Conservation (phyloP, 2,113 vertebrate species). For the Dasyprocta punctata region DNA sequence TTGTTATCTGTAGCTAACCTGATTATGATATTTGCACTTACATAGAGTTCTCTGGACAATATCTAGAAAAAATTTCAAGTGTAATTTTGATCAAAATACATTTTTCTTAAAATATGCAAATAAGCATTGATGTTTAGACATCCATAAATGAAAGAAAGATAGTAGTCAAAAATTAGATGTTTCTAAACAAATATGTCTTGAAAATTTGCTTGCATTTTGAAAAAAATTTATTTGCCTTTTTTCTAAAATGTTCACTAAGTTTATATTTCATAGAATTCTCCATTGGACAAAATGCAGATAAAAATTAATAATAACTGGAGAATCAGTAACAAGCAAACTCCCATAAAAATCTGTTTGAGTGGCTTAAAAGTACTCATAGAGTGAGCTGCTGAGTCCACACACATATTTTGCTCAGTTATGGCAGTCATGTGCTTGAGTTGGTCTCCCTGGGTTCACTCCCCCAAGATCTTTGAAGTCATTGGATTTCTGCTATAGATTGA, state of each 20-base stretch:
- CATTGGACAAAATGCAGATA: background rate
- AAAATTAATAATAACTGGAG: background rate
- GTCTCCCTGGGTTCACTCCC: background rate
- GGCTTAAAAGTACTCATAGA: background rate
- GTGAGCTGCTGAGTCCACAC: background rate
- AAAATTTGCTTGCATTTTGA: background rate
- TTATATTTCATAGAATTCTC: slow-evolving; percentile 26
- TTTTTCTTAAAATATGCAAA: background rate
- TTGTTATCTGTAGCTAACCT: background rate
- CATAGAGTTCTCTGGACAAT: background rate
- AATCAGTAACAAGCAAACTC: background rate
- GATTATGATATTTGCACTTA: background rate
- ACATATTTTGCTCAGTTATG: background rate
- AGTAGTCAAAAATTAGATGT: background rate
- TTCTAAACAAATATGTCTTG: slow-evolving; percentile 9
- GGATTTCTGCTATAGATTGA: background rate
- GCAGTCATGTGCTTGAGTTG: background rate
- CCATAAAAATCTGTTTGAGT: background rate
- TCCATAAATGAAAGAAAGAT: background rate
- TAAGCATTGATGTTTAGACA: background rate
- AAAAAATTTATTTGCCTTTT: background rate
- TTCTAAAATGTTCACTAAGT: slow-evolving; percentile 20
- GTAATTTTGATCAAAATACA: background rate
- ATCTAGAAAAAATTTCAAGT: background rate
- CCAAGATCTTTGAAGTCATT: background rate